These are phyloP conservation scores for Cossypha heuglini DNA, from an alignment of 2,797 vertebrate genomes.

Conservation along the genomic window DNA sequence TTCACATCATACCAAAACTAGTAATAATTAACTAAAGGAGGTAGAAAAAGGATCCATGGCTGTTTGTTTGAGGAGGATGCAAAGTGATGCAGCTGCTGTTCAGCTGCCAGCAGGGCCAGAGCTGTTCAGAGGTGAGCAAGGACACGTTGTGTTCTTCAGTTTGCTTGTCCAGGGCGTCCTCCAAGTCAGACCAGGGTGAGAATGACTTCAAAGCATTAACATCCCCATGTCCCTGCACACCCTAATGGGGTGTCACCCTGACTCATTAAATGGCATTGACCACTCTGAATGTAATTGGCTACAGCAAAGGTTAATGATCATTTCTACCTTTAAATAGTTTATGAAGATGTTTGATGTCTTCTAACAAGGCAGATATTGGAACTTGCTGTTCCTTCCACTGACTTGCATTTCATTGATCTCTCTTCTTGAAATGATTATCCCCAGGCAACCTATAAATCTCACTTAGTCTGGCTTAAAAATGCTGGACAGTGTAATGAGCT, in stretches of 20 bases:
- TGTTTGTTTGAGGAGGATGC: not conserved
- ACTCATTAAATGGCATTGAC: not conserved
- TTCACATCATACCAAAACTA: not conserved
- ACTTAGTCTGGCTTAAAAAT: slow-evolving; percentile 13
- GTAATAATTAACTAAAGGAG: not conserved
- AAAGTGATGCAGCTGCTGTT: not conserved
- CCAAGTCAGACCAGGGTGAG: not conserved
- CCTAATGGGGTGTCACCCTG: not conserved
- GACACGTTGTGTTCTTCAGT: not conserved
- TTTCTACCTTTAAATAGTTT: slow-evolving; percentile 52
- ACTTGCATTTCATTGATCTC: slow-evolving; percentile 39
- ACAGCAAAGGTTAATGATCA: slow-evolving; percentile 50
- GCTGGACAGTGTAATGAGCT: slow-evolving; percentile 17
- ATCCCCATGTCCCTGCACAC: not conserved
- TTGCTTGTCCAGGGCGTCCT: not conserved
- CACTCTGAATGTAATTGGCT: not conserved
- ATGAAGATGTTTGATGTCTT: slow-evolving; percentile 36
- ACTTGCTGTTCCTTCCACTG: not conserved
- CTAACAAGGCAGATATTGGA: not conserved
- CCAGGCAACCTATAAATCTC: slow-evolving; percentile 44
- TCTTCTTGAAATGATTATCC: slow-evolving; percentile 24
- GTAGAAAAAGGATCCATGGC: not conserved
- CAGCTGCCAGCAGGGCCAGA: not conserved
- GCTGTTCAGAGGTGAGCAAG: not conserved
- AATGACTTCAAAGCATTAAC: not conserved